Evolutionary conservation across 2,797 vertebrate species (phyloP), one percentile per base, ranked within the genome.

Genomic region (Poeciliopsis presidionis): DNA sequence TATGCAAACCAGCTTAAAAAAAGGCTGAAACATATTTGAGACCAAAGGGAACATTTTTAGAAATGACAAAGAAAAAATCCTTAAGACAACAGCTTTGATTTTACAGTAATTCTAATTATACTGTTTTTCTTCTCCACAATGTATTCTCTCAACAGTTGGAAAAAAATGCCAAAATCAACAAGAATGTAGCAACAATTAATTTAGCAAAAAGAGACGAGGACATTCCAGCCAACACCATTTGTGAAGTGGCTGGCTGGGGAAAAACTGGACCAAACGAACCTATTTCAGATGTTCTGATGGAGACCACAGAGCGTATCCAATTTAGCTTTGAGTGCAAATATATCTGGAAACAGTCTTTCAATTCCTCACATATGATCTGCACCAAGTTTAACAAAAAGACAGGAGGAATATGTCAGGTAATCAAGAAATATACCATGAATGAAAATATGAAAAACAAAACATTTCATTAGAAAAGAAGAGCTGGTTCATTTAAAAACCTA

Each of bases 161-260:
- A 74, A 78, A 25, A 0, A 93, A 91, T 0, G 94, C 92, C 49
- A 87, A 4, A 11, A 78, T 95, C 28, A 90, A 89, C 20, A 76
- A 47, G 18, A 83, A 76, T 7, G 92, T 95, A 30, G 84, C 86
- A 13, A 0, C 73, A n/a, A 86, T 92, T 2, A 12, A 0, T 25
- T 81, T 95, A 41, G 89, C 92, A 0, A 87, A 81, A 36, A 83
- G 91, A 75, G 12, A 81, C 0, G 33, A 2, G 7, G 78, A 84
- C 28, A 36, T 65, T 20, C 77, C 30, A 2, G 88, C 82, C 0
- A 63, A 80, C 2, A 28, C 55, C 3, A 72, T 78, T 1, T 96
- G 95, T 45, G 0, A 22, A 0, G 92, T 94, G 8, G 90, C 94
- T 49, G 95, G 95, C 39, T 96, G 95, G 95, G 95, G 95, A 0